Base-by-base conservation (phyloP, 2,797 vertebrate genomes). In the Falco rusticolus region DNA sequence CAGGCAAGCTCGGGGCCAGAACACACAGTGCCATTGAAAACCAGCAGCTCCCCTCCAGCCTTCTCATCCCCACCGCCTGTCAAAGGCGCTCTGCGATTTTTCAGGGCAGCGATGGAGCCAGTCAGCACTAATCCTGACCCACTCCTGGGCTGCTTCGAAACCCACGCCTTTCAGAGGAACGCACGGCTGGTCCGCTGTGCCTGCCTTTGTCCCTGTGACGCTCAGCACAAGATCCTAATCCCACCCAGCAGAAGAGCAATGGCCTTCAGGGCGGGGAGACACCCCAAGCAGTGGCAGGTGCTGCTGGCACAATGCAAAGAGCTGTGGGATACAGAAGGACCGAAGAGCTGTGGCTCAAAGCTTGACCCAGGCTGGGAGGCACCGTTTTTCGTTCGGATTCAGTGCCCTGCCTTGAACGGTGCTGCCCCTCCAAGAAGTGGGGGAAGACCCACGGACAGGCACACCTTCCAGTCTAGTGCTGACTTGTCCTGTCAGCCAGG, bases 251-350 rank as follows among this genome's bases (percentile, higher is more conserved):
- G 61, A 31, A 77, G 13, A 87, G 13, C 48, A 28, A 24, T 4
- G 9, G 43, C 15, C 45, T 64, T 28, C 19, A 6, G n/a, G 57
- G 41, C 45, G 22, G 47, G 75, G 13, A 45, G 45, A 48, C n/a
- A 57, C 8, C 26, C 45, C 4, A 4, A 14, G 26, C 37, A 57
- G 41, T 18, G 50, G 25, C 61, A n/a, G 22, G 11, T 33, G 45
- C 68, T 61, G 41, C 17, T 13, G 75, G 4, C 45, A 25, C 39
- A 5, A 10, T 6, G 8, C 1, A 1, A 71, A 71, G 70, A 39
- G 47, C 37, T 24, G n/a, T 2, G 1, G 45, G 57, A 77, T 1
- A 0, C 9, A 31, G 26, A 31, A 47, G 45, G 13, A 41, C n/a
- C 10, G 26, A 34, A 47, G 45, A 11, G 34, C n/a, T 15, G 34